Evolutionary conservation across 2,113 vertebrate genomes (phyloP).

Genomic region (Dromiciops gliroides): DNA sequence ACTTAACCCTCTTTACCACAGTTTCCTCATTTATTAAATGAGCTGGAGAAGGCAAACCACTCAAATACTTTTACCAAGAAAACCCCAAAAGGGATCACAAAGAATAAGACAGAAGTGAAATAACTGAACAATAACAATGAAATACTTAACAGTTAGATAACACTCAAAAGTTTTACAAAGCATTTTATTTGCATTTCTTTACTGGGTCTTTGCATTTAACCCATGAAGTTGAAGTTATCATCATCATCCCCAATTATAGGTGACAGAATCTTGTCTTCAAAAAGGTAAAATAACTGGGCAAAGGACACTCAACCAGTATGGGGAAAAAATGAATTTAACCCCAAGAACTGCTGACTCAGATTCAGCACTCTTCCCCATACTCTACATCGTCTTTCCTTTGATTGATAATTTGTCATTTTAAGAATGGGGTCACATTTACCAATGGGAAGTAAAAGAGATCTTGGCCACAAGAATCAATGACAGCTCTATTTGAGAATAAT

Average conservation of each 20-base stretch:
- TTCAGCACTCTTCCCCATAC: background rate
- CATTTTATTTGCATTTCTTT: background rate
- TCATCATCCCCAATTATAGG: background rate
- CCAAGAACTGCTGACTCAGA: background rate
- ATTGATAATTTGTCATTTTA: background rate
- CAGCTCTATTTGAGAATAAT: background rate
- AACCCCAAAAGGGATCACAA: background rate
- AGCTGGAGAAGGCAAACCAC: no score
- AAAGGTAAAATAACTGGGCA: background rate
- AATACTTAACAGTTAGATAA: background rate
- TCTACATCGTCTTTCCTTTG: background rate
- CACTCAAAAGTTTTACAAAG: background rate
- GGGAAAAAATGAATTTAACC: background rate
- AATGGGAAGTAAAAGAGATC: background rate
- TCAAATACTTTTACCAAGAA: background rate
- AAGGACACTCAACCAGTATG: background rate
- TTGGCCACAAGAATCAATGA: background rate
- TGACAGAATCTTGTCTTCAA: background rate
- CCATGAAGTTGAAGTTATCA: background rate
- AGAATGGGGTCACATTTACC: background rate
- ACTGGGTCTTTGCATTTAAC: background rate
- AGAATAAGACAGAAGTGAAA: background rate
- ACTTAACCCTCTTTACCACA: no score
- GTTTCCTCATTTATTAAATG: no score
- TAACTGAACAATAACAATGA: background rate